Evolutionary conservation across 2,888 invertebrate species (phyloP), one percentile per base, ranked within the genome.

Genomic region (Biston stratarius): DNA sequence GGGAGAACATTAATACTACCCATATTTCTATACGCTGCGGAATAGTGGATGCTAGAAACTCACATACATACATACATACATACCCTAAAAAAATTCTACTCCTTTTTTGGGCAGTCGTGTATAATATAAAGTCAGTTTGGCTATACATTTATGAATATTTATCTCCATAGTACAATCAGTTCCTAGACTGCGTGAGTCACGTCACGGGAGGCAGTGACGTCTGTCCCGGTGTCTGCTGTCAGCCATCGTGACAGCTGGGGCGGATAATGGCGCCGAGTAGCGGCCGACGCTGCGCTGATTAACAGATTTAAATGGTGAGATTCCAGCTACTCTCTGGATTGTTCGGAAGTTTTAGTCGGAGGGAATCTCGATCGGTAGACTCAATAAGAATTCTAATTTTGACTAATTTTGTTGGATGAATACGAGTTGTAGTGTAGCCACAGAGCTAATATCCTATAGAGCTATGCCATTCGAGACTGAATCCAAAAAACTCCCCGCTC

Each of bases 241-340:
- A 65, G 61, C 15, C 33, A 57, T 51, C 57, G 61, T 53, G 61
- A 47, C 58, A 58, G 42, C 53, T 59, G 48, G 58, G 34, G 58
- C 61, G 52, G 57, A 36, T 66, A 61, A 66, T 57, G 62, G 33
- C 45, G 48, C 61, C 38, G 38, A 51, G 52, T 57, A 52, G 38
- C 51, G 40, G 42, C 45, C 36, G 42, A 48, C 40, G 66, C 49
- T 56, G 6, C 58, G 52, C 52, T 67, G 66, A 61, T 58, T 52
- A 61, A 48, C 52, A 52, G 42, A 62, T 66, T 61, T 56, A 15
- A 61, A 51, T 49, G 56, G 24, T 56, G 51, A 61, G 44, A 6
- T 33, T 45, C 14, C 33, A 55, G 49, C 38, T 47, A 52, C 53
- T 61, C 49, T 7, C 34, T 7, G 33, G 56, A 57, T 61, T 61